phyloP scores from a whole-genome alignment of 2,797 vertebrate genomes.

The Nothura maculosa region DNA sequence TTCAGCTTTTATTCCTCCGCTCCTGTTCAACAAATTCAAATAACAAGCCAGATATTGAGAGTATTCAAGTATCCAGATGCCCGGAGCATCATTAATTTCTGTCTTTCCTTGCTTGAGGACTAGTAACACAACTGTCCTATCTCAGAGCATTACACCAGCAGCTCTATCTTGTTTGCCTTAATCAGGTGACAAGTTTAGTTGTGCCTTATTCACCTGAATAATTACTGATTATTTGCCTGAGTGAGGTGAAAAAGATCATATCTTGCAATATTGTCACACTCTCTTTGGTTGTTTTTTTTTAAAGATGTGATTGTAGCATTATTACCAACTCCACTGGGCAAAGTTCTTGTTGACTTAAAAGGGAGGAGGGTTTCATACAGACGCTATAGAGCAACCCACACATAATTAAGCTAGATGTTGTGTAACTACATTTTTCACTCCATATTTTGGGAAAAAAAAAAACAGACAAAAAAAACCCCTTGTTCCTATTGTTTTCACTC shows the following conservation, averaged over 20 bases:
- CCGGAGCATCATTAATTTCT: not conserved
- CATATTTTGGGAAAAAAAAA: not conserved
- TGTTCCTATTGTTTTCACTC: not conserved
- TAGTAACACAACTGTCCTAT: not conserved
- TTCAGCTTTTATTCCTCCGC: not conserved
- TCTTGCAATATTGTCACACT: not conserved
- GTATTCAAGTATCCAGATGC: not conserved
- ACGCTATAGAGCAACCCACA: rapidly evolving
- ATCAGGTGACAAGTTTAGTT: not conserved
- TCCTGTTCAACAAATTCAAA: not conserved
- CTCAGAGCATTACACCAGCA: not conserved
- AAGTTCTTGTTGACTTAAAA: not conserved
- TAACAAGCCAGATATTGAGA: not conserved
- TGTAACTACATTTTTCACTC: not conserved
- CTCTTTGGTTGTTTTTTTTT: not conserved
- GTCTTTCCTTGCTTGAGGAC: not conserved
- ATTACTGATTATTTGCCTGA: not conserved
- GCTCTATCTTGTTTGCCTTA: not conserved
- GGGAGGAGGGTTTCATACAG: not conserved
- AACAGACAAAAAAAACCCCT: too few relatives aligned
- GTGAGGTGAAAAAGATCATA: not conserved
- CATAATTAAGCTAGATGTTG: not conserved
- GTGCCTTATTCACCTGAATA: not conserved
- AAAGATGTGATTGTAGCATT: not conserved
- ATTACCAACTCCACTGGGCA: not conserved